Conservation (phyloP, 1,140 invertebrate genomes). For the Lordiphosa clarofinis region DNA sequence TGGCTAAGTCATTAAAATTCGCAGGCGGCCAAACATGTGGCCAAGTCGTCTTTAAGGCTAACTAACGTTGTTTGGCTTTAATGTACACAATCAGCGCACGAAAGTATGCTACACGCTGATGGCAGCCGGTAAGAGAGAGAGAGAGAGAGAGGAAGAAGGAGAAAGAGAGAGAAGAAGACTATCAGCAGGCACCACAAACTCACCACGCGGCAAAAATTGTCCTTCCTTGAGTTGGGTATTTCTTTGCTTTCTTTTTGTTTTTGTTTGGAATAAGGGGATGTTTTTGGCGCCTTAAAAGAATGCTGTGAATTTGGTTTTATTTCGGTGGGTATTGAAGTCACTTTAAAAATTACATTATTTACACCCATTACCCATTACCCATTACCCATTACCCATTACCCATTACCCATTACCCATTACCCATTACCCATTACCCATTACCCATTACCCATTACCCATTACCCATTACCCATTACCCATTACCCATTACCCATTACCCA, state of each 20-base stretch:
- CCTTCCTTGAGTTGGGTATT: too few species aligned
- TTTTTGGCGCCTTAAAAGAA: background rate
- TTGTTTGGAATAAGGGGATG: constrained; percentile 20
- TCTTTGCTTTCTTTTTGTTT: too few species aligned
- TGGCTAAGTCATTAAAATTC: constrained; percentile 64
- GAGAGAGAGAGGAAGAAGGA: too few species aligned
- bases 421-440: too few species aligned
- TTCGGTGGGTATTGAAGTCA: too few species aligned
- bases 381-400: too few species aligned
- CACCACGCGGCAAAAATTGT: constrained; percentile 34
- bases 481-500: too few species aligned
- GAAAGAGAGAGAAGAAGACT: background rate
- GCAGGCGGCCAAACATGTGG: constrained; percentile 57
- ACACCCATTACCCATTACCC: too few species aligned
- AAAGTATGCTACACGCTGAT: constrained; percentile 64
- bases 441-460: too few species aligned
- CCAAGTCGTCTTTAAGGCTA: constrained; percentile 53
- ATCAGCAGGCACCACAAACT: constrained; percentile 36
- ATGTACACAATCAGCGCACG: constrained; percentile 61
- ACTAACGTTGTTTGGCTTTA: constrained; percentile 33
- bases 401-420: too few species aligned
- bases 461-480: too few species aligned
- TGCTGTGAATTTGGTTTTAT: background rate
- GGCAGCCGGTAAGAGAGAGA: constrained; percentile 4
- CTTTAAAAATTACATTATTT: too few species aligned